Percentiles rank a stretch among this genome's conserved stretches.
phyloP scores from a whole-genome alignment of 2,113 vertebrate species.

The Anthoscopus minutus region DNA sequence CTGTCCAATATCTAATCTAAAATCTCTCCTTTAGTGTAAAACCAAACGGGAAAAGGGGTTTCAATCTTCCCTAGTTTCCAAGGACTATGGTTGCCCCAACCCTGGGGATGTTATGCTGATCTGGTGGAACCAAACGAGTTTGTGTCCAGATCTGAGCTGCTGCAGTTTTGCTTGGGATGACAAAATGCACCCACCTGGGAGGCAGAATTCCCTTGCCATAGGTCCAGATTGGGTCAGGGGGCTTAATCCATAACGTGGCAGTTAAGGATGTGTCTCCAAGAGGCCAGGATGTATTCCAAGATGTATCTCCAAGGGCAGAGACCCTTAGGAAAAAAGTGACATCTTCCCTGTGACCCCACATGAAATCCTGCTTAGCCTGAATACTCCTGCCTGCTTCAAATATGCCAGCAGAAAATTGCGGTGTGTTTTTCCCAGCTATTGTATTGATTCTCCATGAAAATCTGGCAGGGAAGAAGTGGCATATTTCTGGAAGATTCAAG shows the following conservation, averaged over 20 bases:
- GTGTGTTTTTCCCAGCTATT: not conserved
- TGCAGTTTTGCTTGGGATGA: not conserved
- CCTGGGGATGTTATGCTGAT: not conserved
- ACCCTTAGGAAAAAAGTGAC: not conserved
- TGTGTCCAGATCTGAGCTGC: not conserved
- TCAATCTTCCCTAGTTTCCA: not conserved
- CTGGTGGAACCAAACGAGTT: not conserved
- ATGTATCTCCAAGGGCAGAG: not conserved
- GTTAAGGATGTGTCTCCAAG: not conserved
- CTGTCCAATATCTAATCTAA: not conserved
- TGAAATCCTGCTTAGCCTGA: not conserved
- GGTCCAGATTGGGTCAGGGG: not conserved
- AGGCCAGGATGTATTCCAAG: not conserved
- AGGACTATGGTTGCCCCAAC: not conserved
- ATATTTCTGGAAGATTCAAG: not conserved
- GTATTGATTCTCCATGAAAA: not conserved
- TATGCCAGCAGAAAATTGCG: not conserved
- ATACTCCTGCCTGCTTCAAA: not conserved
- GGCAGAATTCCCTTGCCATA: not conserved
- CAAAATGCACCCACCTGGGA: not conserved
- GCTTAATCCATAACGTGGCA: accelerated
- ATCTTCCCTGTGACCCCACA: accelerated
- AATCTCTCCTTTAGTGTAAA: not conserved
- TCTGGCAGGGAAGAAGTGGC: not conserved
- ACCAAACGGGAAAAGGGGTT: not conserved